Evolutionary conservation across 2,888 invertebrate genomes (phyloP).

Genomic region (Protophormia terraenovae): DNA sequence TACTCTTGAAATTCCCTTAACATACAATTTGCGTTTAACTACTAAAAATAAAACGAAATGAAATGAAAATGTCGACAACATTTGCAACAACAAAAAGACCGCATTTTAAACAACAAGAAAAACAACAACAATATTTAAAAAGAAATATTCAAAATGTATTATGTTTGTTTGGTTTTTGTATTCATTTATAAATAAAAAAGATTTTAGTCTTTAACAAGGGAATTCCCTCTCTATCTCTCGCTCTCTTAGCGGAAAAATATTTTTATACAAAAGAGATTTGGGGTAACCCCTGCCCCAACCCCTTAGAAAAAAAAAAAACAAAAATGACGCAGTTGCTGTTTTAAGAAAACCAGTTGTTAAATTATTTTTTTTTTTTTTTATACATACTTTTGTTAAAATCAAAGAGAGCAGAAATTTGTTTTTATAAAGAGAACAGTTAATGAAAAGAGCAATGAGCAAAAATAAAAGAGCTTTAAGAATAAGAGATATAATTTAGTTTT

Average conservation of each 20-base stretch:
- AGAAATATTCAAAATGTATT: neutral
- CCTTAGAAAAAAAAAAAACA: neutral
- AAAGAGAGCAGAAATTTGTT: neutral
- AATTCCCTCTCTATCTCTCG: conserved; percentile 73
- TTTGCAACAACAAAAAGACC: neutral
- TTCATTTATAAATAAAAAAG: conserved; percentile 18
- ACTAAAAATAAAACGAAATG: neutral
- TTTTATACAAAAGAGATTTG: neutral
- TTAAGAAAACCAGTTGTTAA: too few relatives aligned
- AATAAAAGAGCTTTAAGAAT: too few relatives aligned
- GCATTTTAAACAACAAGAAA: neutral
- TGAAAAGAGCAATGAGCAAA: too few relatives aligned
- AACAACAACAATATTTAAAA: neutral
- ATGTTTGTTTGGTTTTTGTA: neutral
- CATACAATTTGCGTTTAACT: neutral
- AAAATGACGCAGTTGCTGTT: conserved; percentile 55
- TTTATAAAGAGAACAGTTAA: too few relatives aligned
- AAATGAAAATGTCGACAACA: neutral
- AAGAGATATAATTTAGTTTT: too few relatives aligned
- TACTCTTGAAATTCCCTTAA: conserved; percentile 11
- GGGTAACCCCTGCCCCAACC: neutral
- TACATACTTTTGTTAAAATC: neutral
- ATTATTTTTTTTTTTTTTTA: neutral
- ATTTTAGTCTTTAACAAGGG: conserved; percentile 68
- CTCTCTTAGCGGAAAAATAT: neutral